phyloP scores from a whole-genome alignment of 2,888 invertebrate species.

The Anarsia innoxiella region DNA sequence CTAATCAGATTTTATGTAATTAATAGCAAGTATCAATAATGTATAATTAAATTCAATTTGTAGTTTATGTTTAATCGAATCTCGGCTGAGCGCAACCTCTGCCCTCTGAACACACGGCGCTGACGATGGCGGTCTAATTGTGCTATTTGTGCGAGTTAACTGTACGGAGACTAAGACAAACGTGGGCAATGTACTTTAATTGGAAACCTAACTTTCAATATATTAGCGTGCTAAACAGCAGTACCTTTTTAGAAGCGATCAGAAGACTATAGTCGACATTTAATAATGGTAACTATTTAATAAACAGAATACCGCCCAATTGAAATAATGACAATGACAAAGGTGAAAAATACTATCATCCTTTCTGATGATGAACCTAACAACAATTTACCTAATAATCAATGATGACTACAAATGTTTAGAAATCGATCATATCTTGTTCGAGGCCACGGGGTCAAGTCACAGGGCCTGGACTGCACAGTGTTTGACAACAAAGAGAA shows the following conservation, averaged over 20 bases:
- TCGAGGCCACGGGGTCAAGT: constrained; percentile 22
- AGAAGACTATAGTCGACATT: no score
- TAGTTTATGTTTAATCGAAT: constrained; percentile 19
- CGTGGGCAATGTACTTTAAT: constrained; percentile 5
- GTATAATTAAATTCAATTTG: constrained; percentile 9
- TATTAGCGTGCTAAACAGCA: no score
- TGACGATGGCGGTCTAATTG: constrained; percentile 20
- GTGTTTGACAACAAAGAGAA: constrained; percentile 21
- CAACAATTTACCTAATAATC: no score
- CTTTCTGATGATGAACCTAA: no score
- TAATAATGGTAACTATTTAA: no score
- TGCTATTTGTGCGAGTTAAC: constrained; percentile 9
- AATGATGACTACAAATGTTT: constrained; percentile 11
- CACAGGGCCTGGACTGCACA: constrained; percentile 12
- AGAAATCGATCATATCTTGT: constrained; percentile 21
- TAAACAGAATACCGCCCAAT: no score
- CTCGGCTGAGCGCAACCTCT: constrained; percentile 22
- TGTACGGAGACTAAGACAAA: constrained; percentile 3
- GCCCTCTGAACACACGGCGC: constrained; percentile 21
- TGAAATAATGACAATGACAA: no score
- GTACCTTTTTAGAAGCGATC: no score
- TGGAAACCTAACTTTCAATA: constrained; percentile 1
- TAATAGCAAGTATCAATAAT: no score
- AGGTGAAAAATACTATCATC: no score
- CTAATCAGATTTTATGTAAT: no score